A percentile compares a stretch with the other conserved stretches of the same genome.
Conservation (phyloP, 2,888 invertebrate species). For the Lithophane ornitopus region DNA sequence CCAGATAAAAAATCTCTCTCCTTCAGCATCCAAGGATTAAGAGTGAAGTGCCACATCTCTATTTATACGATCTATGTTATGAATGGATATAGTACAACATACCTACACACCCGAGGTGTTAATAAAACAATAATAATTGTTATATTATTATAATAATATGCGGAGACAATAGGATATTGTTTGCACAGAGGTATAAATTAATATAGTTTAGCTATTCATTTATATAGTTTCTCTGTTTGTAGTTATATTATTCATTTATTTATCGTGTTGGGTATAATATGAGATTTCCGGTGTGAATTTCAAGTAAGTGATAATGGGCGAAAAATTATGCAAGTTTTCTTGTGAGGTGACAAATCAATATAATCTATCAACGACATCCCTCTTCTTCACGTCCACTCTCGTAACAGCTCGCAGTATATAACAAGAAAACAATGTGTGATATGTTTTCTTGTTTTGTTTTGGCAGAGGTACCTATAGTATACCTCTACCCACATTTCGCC, state of each 20-base stretch:
- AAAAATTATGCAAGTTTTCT: neutral
- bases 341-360: neutral
- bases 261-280: neutral
- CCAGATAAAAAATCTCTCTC: neutral
- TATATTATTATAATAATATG: constrained; percentile 44
- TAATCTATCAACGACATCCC: neutral
- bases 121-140: constrained; percentile 54
- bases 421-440: too few relatives aligned
- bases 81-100: neutral
- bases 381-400: neutral
- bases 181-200: constrained; percentile 31
- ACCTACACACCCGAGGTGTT: constrained; percentile 33
- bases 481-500: too few relatives aligned
- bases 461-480: too few relatives aligned
- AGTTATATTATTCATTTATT: constrained; percentile 11
- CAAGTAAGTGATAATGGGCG: neutral
- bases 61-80: neutral
- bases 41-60: neutral
- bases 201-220: constrained; percentile 10
- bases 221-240: constrained; percentile 1
- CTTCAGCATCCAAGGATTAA: neutral
- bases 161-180: constrained; percentile 43
- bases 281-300: constrained; percentile 1
- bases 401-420: too few relatives aligned
- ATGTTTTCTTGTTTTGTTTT: too few relatives aligned